Evolutionary conservation across 2,888 invertebrate genomes (phyloP).

Genomic region (Uloborus plumipes): DNA sequence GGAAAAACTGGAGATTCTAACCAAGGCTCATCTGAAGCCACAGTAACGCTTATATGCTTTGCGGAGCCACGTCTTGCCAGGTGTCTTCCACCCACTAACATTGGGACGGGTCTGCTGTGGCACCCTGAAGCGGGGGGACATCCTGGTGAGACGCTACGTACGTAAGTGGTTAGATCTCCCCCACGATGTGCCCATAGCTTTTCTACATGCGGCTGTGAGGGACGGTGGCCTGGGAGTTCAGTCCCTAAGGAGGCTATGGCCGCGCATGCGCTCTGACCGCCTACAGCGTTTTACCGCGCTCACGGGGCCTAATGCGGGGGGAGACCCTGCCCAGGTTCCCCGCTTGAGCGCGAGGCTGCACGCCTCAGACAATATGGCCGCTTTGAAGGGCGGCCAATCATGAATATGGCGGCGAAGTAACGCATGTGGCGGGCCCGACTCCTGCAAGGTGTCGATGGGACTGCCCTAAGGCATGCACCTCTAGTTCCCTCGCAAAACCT

Average conservation of each 20-base stretch:
- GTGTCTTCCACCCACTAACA: background rate
- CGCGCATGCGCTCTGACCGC: background rate
- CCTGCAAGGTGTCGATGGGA: background rate
- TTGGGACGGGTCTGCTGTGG: background rate
- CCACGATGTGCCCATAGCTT: constrained; percentile 4
- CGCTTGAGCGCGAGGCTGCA: no score
- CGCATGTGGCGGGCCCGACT: background rate
- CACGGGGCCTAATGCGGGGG: no score
- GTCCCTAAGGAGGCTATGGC: background rate
- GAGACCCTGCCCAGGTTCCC: no score
- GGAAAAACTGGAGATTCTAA: background rate
- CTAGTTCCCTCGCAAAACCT: background rate
- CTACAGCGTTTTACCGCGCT: background rate
- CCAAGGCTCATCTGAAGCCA: constrained; percentile 1
- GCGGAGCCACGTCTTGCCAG: background rate
- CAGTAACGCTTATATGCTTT: constrained; percentile 1
- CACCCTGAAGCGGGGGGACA: background rate
- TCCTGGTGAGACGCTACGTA: background rate
- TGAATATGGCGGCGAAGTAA: background rate
- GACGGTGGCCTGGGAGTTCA: background rate
- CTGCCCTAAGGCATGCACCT: background rate
- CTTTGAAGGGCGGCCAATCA: background rate
- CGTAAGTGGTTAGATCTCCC: constrained; percentile 1
- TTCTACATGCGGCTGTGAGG: background rate
- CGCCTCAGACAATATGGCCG: no score